Base-by-base conservation (phyloP, 2,888 invertebrate genomes). In the Prosopocoilus inquinatus region DNA sequence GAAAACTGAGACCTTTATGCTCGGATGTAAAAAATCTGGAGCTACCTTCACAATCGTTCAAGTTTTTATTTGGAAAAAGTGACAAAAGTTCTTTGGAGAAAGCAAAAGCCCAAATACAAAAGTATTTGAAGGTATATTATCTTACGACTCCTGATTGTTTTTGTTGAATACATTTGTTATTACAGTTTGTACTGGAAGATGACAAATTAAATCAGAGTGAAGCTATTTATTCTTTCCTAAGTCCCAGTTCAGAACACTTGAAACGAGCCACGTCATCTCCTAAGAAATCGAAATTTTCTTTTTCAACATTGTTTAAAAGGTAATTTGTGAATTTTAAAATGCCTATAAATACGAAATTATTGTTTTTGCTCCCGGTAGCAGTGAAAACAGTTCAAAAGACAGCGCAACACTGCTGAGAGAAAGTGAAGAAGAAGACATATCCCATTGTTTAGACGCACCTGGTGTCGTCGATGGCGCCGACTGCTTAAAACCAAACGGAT, bases 161-260 rank as follows among this genome's bases (percentile, higher is more conserved):
- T 57, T 43, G 34, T 50, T 45, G 28, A 34, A 38, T 11, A 44
- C 33, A 34, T 46, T 54, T 35, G 47, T 38, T 47, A 3, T 61
- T 81, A 58, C 75, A 94, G 92, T 90, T 89, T 75, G 87, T 94
- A 65, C 80, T 94, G 74, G 90, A 90, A 78, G 93, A 94, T 70
- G 94, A 94, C 60, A 83, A 88, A 66, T 79, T 94, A 64, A 91
- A 91, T 75, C 91, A 91, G 79, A 90, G 93, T 72, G 94, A 95
- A 79, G 90, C 91, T 50, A 82, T 95, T 62, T 95, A 94, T 72
- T 87, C 91, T 58, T 95, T 95, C 78, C 82, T 95, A n/a, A 92
- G 93, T 74, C 94, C 94, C 2, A 93, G 91, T 74, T 92, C 94
- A 0, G 93, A 94, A 72, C 91, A 91, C 76, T 80, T 94, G 62